These are phyloP conservation scores for Myotis brandtii DNA, from an alignment of 2,113 vertebrate genomes.

Conservation along the genomic window DNA sequence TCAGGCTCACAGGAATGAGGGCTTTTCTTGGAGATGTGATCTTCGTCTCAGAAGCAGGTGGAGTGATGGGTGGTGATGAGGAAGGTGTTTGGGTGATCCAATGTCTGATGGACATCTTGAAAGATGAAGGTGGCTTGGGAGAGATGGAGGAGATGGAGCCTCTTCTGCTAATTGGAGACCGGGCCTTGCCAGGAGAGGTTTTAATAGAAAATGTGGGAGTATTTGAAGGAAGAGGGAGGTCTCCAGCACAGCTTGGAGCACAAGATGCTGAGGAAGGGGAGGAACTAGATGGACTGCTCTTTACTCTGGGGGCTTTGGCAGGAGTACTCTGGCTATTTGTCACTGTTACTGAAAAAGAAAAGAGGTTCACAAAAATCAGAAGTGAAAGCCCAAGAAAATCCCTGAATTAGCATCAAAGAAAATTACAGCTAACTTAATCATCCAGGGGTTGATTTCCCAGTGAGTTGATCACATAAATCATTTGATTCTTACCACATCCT, in stretches of 20 bases:
- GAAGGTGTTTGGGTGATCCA: conserved; percentile 90
- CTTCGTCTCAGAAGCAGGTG: conserved; percentile 74
- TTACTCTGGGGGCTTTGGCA: conserved; percentile 84
- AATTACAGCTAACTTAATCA: neutral
- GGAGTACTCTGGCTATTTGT: conserved; percentile 86
- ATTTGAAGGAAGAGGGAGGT: conserved; percentile 91
- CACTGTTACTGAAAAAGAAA: conserved; percentile 67
- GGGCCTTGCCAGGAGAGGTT: conserved; percentile 56
- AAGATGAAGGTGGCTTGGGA: conserved; percentile 79
- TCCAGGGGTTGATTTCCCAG: neutral
- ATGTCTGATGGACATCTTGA: conserved; percentile 89
- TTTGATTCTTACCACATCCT: neutral
- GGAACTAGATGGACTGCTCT: conserved; percentile 78
- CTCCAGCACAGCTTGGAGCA: conserved; percentile 88
- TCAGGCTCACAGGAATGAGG: conserved; percentile 89
- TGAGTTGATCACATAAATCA: neutral
- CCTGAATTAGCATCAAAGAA: neutral
- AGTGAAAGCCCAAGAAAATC: conserved; percentile 53
- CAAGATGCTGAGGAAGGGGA: conserved; percentile 91
- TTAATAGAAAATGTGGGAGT: conserved; percentile 83
- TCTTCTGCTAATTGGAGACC: conserved; percentile 77
- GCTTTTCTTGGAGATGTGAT: conserved; percentile 84
- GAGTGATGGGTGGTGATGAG: conserved; percentile 81
- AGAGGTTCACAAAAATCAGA: conserved; percentile 37
- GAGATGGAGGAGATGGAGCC: conserved; percentile 53